These are phyloP conservation scores for Argya squamiceps DNA, from an alignment of 2,797 vertebrate genomes.

Conservation along the genomic window DNA sequence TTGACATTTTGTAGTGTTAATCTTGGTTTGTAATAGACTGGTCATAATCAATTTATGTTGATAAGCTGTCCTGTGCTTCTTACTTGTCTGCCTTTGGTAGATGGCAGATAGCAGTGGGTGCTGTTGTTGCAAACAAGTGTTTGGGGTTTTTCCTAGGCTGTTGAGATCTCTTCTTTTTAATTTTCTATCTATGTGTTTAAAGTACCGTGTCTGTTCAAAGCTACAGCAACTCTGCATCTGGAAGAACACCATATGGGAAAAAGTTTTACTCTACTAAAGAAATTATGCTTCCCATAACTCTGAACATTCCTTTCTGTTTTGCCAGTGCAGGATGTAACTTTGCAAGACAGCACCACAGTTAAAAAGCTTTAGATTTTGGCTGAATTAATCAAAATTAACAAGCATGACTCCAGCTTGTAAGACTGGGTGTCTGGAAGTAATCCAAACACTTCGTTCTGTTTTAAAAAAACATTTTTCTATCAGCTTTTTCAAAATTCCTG, in stretches of 20 bases:
- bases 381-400: neutral
- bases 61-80: neutral
- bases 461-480: constrained; percentile 14
- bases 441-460: neutral
- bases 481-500: neutral
- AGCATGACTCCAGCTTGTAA: neutral
- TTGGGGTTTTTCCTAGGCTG: neutral
- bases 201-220: neutral
- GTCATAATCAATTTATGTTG: neutral
- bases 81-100: neutral
- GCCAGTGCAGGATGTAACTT: neutral
- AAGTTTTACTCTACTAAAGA: neutral
- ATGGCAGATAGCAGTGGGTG: neutral
- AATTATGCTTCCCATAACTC: neutral
- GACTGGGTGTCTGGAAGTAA: neutral
- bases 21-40: neutral
- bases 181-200: neutral
- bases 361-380: neutral
- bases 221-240: neutral
- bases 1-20: neutral
- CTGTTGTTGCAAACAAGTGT: neutral
- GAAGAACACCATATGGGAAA: neutral
- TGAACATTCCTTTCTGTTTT: neutral
- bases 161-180: neutral
- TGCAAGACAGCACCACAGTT: neutral